Percentiles rank a stretch among this genome's conserved stretches.
These are phyloP conservation scores for Nematostella vectensis DNA, from an alignment of 92 coral and sea anemone species.

Conservation along the genomic window DNA sequence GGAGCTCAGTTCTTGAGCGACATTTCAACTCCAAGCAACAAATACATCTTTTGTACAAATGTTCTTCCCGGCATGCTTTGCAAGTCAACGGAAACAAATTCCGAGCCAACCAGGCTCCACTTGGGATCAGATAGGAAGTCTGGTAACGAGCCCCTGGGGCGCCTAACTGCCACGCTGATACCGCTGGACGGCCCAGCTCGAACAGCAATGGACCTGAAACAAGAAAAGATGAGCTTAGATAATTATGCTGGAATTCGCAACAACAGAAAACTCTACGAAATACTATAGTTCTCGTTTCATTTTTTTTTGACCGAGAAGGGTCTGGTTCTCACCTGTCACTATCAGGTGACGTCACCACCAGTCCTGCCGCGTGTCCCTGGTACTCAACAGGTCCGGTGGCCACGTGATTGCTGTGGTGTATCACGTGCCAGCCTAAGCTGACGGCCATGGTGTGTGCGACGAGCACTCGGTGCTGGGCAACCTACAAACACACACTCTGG, in stretches of 20 bases:
- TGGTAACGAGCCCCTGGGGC: constrained; percentile 48
- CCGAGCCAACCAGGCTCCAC: constrained; percentile 69
- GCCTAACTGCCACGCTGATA: constrained; percentile 50
- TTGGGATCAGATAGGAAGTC: constrained; percentile 46
- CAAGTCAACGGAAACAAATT: constrained; percentile 62
- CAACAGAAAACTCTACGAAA: no score
- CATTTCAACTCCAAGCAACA: constrained; percentile 55
- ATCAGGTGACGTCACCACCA: constrained; percentile 69
- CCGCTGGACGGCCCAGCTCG: constrained; percentile 70
- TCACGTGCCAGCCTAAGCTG: constrained; percentile 76
- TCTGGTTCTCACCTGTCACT: constrained; percentile 74
- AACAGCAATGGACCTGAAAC: constrained; percentile 53
- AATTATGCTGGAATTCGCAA: neutral
- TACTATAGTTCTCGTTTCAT: no score
- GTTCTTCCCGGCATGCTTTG: constrained; percentile 73
- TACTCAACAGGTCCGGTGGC: constrained; percentile 59
- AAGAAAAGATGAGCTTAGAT: neutral
- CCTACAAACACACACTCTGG: constrained; percentile 16
- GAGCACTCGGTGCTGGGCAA: constrained; percentile 59
- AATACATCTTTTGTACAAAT: constrained; percentile 48
- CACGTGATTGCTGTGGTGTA: constrained; percentile 66
- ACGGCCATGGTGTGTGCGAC: constrained; percentile 61
- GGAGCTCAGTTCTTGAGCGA: neutral
- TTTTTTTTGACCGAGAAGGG: no score
- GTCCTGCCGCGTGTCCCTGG: constrained; percentile 65